Evolutionary conservation across 1,140 invertebrate genomes (phyloP), one percentile per base, ranked within the genome.

Genomic region (Andricus grossulariae): DNA sequence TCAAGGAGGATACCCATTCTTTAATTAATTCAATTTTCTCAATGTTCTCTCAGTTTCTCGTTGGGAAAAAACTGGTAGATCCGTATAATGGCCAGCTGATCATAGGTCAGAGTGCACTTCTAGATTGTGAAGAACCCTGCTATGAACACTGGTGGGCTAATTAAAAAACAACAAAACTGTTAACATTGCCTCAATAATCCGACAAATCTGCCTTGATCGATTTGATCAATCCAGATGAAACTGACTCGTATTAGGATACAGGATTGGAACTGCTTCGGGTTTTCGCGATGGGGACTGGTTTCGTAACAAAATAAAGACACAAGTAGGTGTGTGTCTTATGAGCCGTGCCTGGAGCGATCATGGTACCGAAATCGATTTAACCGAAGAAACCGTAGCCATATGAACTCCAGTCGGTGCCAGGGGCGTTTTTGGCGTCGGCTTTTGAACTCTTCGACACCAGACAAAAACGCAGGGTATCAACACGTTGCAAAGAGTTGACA

Each of bases 281-380:
- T 15, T 66, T 32, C 57, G 25, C 25, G 32, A 57, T 39, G 32
- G 57, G 39, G 39, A 66, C 21, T 5, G 57, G 25, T 66, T 66
- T 66, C 15, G 21, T 15, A 66, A 39, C 39, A 21, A 66, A 66
- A 66, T 66, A 21, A 66, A 66, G 57, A 66, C 39, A 66, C 57
- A 66, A 66, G 57, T 39, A 66, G 57, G 25, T 39, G 57, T 66
- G 57, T 66, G 25, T 66, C 21, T 66, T 12, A 16, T 39, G 32
- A 66, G 39, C 15, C 39, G 57, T 6, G 57, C 57, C 57, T 25
- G 21, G 57, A 66, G 57, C 57, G 6, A 66, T 66, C 57, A 66
- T 66, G 57, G 25, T 66, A 66, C 25, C 57, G 12, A 21, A 66
- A 66, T 66, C 57, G 39, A 66, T 66, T 66, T 25, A 66, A 32